Percentiles rank a stretch among this genome's conserved stretches.
Conservation (phyloP, 2,888 invertebrate species). For the Drosophila peninsularis region DNA sequence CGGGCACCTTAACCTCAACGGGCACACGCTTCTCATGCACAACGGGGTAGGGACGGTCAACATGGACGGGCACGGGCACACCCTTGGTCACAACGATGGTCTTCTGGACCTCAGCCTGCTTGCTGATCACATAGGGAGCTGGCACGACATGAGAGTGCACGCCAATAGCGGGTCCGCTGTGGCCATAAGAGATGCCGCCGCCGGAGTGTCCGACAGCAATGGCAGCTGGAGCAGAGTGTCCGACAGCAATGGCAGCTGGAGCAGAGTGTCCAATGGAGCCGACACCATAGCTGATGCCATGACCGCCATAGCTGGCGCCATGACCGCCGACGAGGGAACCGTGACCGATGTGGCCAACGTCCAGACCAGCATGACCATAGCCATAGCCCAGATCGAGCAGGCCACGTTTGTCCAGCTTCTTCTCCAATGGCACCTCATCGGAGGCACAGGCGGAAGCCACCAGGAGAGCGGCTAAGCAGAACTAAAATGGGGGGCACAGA, state of each 20-base stretch:
- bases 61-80: constrained; percentile 90
- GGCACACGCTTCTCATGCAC: constrained; percentile 88
- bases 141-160: constrained; percentile 73
- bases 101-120: constrained; percentile 87
- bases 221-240: constrained; percentile 55
- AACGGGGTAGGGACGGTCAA: constrained; percentile 90
- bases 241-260: constrained; percentile 68
- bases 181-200: constrained; percentile 75
- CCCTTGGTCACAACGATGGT: constrained; percentile 91
- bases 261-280: constrained; percentile 71
- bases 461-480: constrained; percentile 90
- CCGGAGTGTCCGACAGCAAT: constrained; percentile 80
- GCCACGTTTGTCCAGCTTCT: constrained; percentile 93
- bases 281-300: constrained; percentile 72
- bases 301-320: constrained; percentile 81
- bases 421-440: constrained; percentile 87
- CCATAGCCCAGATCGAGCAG: constrained; percentile 92
- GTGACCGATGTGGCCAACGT: constrained; percentile 90
- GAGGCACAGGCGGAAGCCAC: constrained; percentile 89
- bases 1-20: constrained; percentile 87
- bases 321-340: constrained; percentile 85
- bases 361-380: constrained; percentile 90
- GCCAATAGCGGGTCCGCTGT: constrained; percentile 56
- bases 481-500: constrained; percentile 84
- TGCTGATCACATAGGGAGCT: constrained; percentile 83